Percentiles rank a stretch among this genome's conserved stretches.
phyloP scores from a whole-genome alignment of 2,888 invertebrate species.

The Philhelius pedissequus region DNA sequence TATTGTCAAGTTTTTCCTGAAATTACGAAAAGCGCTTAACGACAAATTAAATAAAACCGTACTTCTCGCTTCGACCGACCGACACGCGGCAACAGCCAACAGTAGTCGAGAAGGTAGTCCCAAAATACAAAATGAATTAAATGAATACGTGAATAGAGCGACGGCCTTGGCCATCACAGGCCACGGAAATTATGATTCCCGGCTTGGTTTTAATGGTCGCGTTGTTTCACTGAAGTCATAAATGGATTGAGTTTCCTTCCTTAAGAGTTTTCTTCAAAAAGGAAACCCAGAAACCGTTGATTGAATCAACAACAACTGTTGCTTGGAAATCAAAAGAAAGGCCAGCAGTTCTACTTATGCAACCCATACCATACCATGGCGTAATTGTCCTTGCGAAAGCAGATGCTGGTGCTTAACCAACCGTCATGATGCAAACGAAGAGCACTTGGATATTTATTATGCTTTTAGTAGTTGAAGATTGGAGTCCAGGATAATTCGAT shows the following conservation, averaged over 20 bases:
- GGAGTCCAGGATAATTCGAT: conserved; percentile 40
- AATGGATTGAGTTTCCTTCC: conserved; percentile 28
- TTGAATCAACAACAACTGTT: conserved; percentile 57
- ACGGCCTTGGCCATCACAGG: conserved; percentile 8
- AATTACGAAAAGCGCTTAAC: conserved; percentile 61
- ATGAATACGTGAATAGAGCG: neutral
- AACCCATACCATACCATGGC: neutral
- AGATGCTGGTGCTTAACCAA: conserved; percentile 46
- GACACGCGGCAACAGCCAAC: neutral
- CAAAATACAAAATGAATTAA: neutral
- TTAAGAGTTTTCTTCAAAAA: neutral
- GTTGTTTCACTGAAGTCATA: conserved; percentile 47
- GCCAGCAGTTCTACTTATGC: neutral
- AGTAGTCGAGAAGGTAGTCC: neutral
- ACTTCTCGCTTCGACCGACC: too few relatives aligned
- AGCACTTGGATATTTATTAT: conserved; percentile 55
- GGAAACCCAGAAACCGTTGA: neutral
- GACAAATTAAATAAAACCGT: conserved; percentile 54
- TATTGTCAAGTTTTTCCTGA: conserved; percentile 41
- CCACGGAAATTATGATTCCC: conserved; percentile 51
- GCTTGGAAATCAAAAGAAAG: conserved; percentile 16
- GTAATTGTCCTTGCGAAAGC: conserved; percentile 16
- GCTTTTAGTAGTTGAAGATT: conserved; percentile 46
- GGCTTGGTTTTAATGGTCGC: conserved; percentile 42
- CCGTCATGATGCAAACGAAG: conserved; percentile 48